A percentile compares a stretch with the other conserved stretches of the same genome.
phyloP scores from a whole-genome alignment of 2,113 vertebrate genomes.

The Malurus melanocephalus region DNA sequence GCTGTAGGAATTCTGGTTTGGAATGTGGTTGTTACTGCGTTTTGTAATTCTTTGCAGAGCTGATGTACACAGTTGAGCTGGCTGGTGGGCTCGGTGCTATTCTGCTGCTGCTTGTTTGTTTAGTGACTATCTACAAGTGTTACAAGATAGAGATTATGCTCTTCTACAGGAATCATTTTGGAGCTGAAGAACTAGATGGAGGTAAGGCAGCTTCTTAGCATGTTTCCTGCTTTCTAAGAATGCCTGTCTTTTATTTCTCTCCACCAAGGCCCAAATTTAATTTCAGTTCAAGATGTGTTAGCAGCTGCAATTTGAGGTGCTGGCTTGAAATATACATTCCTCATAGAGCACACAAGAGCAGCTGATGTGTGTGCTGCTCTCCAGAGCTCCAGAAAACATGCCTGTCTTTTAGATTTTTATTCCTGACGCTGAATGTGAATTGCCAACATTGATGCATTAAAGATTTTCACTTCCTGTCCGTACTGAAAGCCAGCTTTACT shows the following conservation, averaged over 20 bases:
- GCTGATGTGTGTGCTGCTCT: background rate
- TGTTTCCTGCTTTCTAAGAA: background rate
- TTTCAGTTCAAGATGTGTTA: background rate
- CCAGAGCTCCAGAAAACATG: background rate
- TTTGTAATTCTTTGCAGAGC: slow-evolving; percentile 79
- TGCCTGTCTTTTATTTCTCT: background rate
- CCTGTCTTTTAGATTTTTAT: background rate
- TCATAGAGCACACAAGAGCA: background rate
- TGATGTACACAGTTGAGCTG: slow-evolving; percentile 98
- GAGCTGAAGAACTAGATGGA: slow-evolving; percentile 92
- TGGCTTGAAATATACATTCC: background rate
- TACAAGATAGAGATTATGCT: slow-evolving; percentile 98
- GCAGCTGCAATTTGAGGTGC: background rate
- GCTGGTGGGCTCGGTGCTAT: slow-evolving; percentile 96
- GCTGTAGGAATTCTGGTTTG: background rate
- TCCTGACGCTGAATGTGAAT: background rate
- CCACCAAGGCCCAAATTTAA: background rate
- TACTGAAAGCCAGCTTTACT: slow-evolving; percentile 29
- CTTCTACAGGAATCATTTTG: slow-evolving; percentile 95
- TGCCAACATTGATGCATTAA: background rate
- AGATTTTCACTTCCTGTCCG: slow-evolving; percentile 7
- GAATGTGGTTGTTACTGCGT: slow-evolving; percentile 1
- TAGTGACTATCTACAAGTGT: slow-evolving; percentile 96
- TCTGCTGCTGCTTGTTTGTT: slow-evolving; percentile 90
- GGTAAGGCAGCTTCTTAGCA: slow-evolving; percentile 77